Evolutionary conservation across 2,888 invertebrate species (phyloP).

Genomic region (Nesidiocoris tenuis): DNA sequence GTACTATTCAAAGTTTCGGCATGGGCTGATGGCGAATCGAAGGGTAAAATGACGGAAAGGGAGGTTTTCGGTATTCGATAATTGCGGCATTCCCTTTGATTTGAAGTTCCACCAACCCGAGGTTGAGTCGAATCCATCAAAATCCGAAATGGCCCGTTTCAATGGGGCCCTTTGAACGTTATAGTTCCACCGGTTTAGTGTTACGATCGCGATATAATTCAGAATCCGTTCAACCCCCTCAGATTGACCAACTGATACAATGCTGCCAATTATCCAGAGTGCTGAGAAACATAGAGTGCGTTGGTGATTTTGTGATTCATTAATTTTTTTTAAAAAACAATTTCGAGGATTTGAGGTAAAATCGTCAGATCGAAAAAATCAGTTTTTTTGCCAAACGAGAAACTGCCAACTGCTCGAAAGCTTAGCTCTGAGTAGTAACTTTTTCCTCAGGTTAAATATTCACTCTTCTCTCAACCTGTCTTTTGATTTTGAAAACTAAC

Average conservation of each 20-base stretch:
- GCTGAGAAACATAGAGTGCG: neutral
- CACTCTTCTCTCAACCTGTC: too few species aligned
- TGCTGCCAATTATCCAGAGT: neutral
- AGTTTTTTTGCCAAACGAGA: too few species aligned
- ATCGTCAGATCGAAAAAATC: too few species aligned
- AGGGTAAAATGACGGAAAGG: neutral
- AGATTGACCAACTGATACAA: neutral
- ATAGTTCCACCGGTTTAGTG: neutral
- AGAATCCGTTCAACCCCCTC: neutral
- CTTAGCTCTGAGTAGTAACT: too few species aligned
- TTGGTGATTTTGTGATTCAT: neutral
- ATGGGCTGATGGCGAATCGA: neutral
- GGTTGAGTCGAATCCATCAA: neutral
- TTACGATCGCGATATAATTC: neutral
- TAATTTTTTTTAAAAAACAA: too few species aligned
- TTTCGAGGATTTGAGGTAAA: too few species aligned
- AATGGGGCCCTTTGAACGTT: neutral
- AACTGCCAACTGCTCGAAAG: too few species aligned
- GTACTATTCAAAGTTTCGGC: neutral
- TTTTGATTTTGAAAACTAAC: too few species aligned
- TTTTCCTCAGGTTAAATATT: neutral
- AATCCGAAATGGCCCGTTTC: neutral
- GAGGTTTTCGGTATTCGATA: constrained; percentile 17
- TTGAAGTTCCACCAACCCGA: neutral
- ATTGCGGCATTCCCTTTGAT: constrained; percentile 32